Evolutionary conservation across 2,113 vertebrate species (phyloP), one percentile per base, ranked within the genome.

Genomic region (Melanocharis versteri): DNA sequence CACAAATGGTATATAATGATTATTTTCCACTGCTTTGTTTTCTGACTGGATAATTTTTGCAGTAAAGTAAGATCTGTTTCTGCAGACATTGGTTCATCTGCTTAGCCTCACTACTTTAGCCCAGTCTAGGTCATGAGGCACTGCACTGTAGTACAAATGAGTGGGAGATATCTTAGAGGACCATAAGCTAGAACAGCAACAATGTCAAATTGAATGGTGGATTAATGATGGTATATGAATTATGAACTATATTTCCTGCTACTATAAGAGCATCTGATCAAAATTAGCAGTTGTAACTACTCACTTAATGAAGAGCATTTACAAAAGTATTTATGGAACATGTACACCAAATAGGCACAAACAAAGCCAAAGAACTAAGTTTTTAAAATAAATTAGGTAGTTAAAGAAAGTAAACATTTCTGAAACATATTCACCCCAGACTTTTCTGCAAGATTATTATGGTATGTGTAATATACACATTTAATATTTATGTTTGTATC

Each of bases 251-350:
- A 77, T 83, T 92, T 88, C 48, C 78, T 70, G 56, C 83, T 90
- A 50, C 60, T 79, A 6, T 65, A 70, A 80, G 35, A 73, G 17
- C 71, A 94, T 91, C 85, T 91, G 91, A 96, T 83, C 15, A 86
- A 95, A 93, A 94, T 90, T 92, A 90, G 80, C 71, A 81, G 72
- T 94, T 94, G 50, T 77, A 90, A 86, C 71, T 93, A 66, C 69
- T 91, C 42, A 35, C 54, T 76, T 90, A 92, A 70, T 81, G 62
- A 94, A 78, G 68, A 92, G 70, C 27, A 58, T 83, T 94, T 92
- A 73, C 12, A 3, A 35, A 85, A 93, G 47, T 73, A 78, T 86
- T 77, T 94, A 77, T 78, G 68, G 75, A 95, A 80, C 56, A 47
- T 31, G 20, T n/a, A 83, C 39, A 77, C 47, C 77, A 94, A 87